A percentile compares a stretch with the other conserved stretches of the same genome.
These are phyloP conservation scores for Lacerta viridis DNA, from an alignment of 2,797 vertebrate genomes.

Conservation along the genomic window DNA sequence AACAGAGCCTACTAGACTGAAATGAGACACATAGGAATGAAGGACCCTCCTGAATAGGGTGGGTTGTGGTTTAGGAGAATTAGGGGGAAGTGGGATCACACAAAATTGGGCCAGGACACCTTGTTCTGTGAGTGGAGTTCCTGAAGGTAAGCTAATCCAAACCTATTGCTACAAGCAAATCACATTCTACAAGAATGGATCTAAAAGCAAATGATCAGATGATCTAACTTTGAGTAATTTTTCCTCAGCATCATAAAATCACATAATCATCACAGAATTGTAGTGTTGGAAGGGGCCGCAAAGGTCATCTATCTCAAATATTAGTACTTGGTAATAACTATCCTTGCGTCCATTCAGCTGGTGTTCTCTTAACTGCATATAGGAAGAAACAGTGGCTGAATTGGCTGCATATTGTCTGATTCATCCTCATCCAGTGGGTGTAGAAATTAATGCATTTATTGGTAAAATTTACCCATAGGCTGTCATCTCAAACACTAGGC, in stretches of 20 bases:
- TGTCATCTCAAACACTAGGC: not conserved
- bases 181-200: not conserved
- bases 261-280: no score
- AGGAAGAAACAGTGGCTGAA: not conserved
- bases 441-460: slow-evolving; percentile 6
- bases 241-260: no score
- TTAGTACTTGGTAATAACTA: not conserved
- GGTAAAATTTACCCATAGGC: not conserved
- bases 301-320: not conserved
- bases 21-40: slow-evolving; percentile 42
- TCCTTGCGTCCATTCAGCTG: not conserved
- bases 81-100: not conserved
- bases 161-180: not conserved
- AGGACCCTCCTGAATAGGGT: not conserved
- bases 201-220: not conserved
- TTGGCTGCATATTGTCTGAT: not conserved
- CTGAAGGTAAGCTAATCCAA: not conserved
- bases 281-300: no score
- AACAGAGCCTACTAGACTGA: slow-evolving; percentile 59
- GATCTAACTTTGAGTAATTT: not conserved
- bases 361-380: not conserved
- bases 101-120: not conserved
- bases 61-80: not conserved
- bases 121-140: not conserved
- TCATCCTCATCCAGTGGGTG: not conserved